Evolutionary conservation across 2,113 vertebrate species (phyloP).

Genomic region (Nerophis ophidion): DNA sequence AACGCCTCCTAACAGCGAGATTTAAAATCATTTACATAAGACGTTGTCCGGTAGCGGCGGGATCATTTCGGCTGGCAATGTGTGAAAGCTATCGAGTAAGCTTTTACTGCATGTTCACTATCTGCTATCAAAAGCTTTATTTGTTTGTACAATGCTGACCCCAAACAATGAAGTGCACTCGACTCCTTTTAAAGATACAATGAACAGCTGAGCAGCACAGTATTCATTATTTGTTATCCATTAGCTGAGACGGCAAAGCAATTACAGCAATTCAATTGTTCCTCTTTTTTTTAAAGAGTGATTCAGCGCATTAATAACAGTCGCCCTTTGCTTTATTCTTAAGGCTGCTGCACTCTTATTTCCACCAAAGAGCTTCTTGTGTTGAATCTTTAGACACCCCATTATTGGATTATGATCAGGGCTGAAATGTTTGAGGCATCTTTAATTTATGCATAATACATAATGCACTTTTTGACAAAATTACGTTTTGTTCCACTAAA

Average conservation of each 20-base stretch:
- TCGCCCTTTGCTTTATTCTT: conserved; percentile 1
- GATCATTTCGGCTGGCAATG: conserved; percentile 9
- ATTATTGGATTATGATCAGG: too few species aligned
- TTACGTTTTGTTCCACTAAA: too few species aligned
- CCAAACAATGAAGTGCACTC: conserved; percentile 28
- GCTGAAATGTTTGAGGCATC: too few species aligned
- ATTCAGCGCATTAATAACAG: conserved; percentile 27
- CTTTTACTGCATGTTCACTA: conserved; percentile 2
- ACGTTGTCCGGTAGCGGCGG: neutral
- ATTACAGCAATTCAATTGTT: conserved; percentile 26
- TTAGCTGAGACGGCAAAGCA: conserved; percentile 40
- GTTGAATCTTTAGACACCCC: neutral
- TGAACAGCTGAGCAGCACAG: conserved; percentile 15
- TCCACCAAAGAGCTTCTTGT: neutral
- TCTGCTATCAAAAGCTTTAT: conserved; percentile 18
- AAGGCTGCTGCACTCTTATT: conserved; percentile 14
- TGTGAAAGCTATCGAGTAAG: neutral
- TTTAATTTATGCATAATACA: too few species aligned
- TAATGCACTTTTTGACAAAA: too few species aligned
- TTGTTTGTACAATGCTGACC: conserved; percentile 31
- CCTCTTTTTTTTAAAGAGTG: conserved; percentile 4
- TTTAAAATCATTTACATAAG: conserved; percentile 37
- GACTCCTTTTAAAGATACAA: conserved; percentile 39
- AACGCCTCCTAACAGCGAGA: conserved; percentile 15
- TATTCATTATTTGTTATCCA: conserved; percentile 28